Evolutionary conservation across 2,797 vertebrate species (phyloP).

Genomic region (Lates japonicus): DNA sequence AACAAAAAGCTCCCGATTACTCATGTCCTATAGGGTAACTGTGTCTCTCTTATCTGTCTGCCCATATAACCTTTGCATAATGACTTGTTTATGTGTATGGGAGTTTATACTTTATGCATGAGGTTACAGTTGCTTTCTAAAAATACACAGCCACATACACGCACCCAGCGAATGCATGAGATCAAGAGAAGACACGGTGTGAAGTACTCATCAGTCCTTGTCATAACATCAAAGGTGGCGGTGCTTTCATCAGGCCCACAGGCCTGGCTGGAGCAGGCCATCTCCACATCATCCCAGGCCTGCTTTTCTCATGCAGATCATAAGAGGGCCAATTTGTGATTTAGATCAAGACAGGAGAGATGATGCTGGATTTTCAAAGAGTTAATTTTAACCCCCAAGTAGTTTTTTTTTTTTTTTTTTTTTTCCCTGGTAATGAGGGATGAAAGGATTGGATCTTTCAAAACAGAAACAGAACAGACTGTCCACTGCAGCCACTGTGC

Average conservation of each 20-base stretch:
- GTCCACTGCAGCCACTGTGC: slow-evolving; percentile 1
- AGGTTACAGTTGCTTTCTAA: slow-evolving; percentile 57
- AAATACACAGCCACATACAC: slow-evolving; percentile 52
- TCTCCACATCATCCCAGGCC: slow-evolving; percentile 60
- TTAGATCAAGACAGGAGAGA: slow-evolving; percentile 73
- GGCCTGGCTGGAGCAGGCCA: slow-evolving; percentile 65
- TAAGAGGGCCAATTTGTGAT: slow-evolving; percentile 79
- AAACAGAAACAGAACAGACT: slow-evolving; percentile 33
- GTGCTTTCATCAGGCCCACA: slow-evolving; percentile 74
- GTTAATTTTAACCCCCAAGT: slow-evolving; percentile 71
- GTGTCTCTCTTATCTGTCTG: background rate
- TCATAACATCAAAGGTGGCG: slow-evolving; percentile 78
- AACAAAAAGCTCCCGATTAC: background rate
- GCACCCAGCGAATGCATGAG: slow-evolving; percentile 31
- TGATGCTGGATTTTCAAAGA: slow-evolving; percentile 69
- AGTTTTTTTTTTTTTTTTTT: slow-evolving; percentile 3
- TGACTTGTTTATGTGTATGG: slow-evolving; percentile 6
- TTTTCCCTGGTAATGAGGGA: slow-evolving; percentile 56
- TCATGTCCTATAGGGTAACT: background rate
- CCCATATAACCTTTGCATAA: slow-evolving; percentile 3
- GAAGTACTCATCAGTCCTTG: slow-evolving; percentile 75
- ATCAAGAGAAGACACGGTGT: slow-evolving; percentile 67
- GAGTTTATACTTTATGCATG: slow-evolving; percentile 44
- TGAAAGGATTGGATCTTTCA: slow-evolving; percentile 62
- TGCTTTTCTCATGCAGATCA: slow-evolving; percentile 81